Evolutionary conservation across 2,113 vertebrate genomes (phyloP), one percentile per base, ranked within the genome.

Genomic region (Colossoma macropomum): DNA sequence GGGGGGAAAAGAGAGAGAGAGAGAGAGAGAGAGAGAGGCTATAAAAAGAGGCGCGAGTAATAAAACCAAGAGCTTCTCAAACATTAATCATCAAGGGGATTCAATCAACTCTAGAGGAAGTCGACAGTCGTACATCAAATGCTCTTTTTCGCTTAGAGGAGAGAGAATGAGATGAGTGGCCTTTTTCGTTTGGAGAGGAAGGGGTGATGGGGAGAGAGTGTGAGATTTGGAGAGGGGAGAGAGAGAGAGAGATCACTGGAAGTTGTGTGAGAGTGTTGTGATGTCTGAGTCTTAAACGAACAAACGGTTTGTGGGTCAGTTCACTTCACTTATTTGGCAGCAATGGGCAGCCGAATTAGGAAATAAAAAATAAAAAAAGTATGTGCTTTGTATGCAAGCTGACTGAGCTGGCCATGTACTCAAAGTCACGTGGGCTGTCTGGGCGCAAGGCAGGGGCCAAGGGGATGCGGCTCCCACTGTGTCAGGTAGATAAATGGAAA

Each of bases 291-390:
- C 72, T 84, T 78, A 82, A 73, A 68, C 68, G 83, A 75, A 78
- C 75, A 81, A 75, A 78, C 72, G 41, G 88, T 85, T 69, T 86
- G 72, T 85, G 70, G 89, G 91, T 91, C 91, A 89, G 82, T 86
- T 88, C 85, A 91, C 80, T 86, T 89, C 85, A 91, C 80, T 85
- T 88, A 77, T 21, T 72, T 59, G 38, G 72, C 25, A 73, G 62
- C 17, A 66, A n/a, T 54, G 11, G 60, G 56, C 19, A 30, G n/a
- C 38, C 30, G 23, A 52, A 34, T 52, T 56, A 56, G 19, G 48
- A 70, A 56, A 34, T 13, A 41, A 13, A 21, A 68, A 45, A 66
- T 17, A 32, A 16, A 17, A 32, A 32, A 32, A 69, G 27, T 3
- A 23, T 50, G 17, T 28, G 60, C 45, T 28, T 2, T 13, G 69